Percentiles rank a stretch among this genome's conserved stretches.
Evolutionary conservation across 1,140 invertebrate species (phyloP).

Genomic region (Argopecten irradians): DNA sequence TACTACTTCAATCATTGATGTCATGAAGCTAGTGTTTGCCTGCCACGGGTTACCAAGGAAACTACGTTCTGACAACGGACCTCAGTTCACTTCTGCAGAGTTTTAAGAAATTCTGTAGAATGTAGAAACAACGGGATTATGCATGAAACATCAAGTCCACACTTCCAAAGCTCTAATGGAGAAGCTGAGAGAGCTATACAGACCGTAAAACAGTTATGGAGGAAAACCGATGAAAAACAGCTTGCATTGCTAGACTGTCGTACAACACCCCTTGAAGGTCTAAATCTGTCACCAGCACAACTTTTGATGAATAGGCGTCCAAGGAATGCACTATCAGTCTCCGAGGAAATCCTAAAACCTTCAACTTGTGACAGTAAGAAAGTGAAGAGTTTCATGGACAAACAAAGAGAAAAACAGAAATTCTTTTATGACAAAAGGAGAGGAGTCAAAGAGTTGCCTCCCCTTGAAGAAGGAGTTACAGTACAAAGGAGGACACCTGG

Average conservation of each 20-base stretch:
- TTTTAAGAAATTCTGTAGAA: slow-evolving; percentile 67
- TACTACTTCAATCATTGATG: slow-evolving; percentile 36
- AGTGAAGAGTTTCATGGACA: slow-evolving; percentile 45
- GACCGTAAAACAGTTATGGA: slow-evolving; percentile 54
- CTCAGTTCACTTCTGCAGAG: slow-evolving; percentile 74
- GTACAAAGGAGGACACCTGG: slow-evolving; percentile 34
- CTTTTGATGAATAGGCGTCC: slow-evolving; percentile 56
- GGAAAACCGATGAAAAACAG: slow-evolving; percentile 53
- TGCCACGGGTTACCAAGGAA: slow-evolving; percentile 46
- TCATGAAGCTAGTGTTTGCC: slow-evolving; percentile 47
- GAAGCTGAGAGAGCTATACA: slow-evolving; percentile 55
- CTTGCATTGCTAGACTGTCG: slow-evolving; percentile 53
- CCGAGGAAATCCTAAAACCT: slow-evolving; percentile 48
- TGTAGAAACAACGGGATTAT: slow-evolving; percentile 46
- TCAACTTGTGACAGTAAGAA: slow-evolving; percentile 30
- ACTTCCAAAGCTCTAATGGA: slow-evolving; percentile 52
- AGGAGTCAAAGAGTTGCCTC: slow-evolving; percentile 38
- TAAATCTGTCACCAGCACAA: slow-evolving; percentile 58
- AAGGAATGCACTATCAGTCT: slow-evolving; percentile 49
- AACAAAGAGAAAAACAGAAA: slow-evolving; percentile 47
- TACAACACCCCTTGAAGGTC: slow-evolving; percentile 52
- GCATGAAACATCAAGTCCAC: slow-evolving; percentile 52
- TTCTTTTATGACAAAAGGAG: slow-evolving; percentile 45
- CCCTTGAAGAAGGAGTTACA: slow-evolving; percentile 15
- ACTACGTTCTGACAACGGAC: slow-evolving; percentile 77